These are phyloP conservation scores for Tanypteryx hageni DNA, from an alignment of 2,888 invertebrate species.

Conservation along the genomic window DNA sequence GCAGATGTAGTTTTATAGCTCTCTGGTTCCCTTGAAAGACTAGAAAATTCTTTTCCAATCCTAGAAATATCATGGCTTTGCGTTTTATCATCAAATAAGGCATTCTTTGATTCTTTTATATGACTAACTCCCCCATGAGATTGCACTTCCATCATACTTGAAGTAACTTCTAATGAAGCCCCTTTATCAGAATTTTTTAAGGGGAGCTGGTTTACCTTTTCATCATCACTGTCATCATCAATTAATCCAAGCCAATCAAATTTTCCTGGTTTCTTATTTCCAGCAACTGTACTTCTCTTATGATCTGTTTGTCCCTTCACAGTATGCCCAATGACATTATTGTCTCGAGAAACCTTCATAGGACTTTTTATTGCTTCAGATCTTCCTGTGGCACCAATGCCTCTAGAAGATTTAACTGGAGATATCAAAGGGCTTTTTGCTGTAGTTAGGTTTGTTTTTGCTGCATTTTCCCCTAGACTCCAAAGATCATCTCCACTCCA, in stretches of 20 bases:
- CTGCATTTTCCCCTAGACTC: background rate
- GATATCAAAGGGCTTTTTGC: background rate
- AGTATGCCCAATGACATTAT: background rate
- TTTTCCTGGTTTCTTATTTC: constrained; percentile 32
- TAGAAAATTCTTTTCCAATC: background rate
- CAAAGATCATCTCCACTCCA: constrained; percentile 49
- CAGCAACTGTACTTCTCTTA: background rate
- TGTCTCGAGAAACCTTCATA: background rate
- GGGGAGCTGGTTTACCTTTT: background rate
- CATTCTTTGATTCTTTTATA: background rate
- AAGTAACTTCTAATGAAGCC: background rate
- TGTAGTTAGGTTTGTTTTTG: background rate
- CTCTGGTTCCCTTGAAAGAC: background rate
- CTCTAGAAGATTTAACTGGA: background rate
- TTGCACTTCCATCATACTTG: background rate
- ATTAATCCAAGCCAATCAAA: constrained; percentile 59
- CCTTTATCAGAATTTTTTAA: background rate
- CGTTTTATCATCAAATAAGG: background rate
- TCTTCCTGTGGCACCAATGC: background rate
- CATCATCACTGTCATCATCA: constrained; percentile 28
- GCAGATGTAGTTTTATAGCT: too few relatives aligned
- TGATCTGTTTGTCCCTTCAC: background rate
- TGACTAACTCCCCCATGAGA: background rate
- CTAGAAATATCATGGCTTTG: background rate
- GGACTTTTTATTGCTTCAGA: background rate